Conservation (phyloP, 2,888 invertebrate genomes). For the Cantharis nigra region DNA sequence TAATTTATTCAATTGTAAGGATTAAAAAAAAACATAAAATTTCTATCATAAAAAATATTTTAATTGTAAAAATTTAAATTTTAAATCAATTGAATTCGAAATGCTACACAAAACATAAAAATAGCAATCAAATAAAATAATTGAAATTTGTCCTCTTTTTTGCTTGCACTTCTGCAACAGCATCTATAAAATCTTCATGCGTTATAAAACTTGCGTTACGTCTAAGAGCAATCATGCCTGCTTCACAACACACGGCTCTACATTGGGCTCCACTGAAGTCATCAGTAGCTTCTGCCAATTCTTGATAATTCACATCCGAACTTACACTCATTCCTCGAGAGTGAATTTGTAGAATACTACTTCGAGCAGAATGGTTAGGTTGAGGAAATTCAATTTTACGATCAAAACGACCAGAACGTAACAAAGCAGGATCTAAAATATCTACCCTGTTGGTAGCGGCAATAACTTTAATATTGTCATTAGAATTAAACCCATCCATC, state of each 20-base stretch:
- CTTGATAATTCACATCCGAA: constrained; percentile 89
- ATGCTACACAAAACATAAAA: no score
- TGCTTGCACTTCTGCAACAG: constrained; percentile 98
- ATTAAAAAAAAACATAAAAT: no score
- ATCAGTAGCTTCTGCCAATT: constrained; percentile 94
- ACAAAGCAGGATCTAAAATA: constrained; percentile 95
- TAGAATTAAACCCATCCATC: constrained; percentile 95
- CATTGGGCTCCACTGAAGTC: constrained; percentile 99
- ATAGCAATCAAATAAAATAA: constrained; percentile 78
- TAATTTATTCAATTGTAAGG: no score
- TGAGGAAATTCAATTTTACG: constrained; percentile 99
- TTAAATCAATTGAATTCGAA: no score
- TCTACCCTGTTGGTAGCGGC: constrained; percentile 99
- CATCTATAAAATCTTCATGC: constrained; percentile 99
- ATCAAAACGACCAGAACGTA: constrained; percentile 90
- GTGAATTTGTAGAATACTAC: constrained; percentile 97
- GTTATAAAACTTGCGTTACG: constrained; percentile 92
- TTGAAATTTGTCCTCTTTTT: constrained; percentile 99
- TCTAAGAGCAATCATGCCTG: constrained; percentile 97
- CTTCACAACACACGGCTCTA: constrained; percentile 98
- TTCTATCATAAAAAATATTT: no score
- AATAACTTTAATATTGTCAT: constrained; percentile 97
- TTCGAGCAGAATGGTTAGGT: constrained; percentile 98
- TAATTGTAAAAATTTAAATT: not conserved
- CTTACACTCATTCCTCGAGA: constrained; percentile 99